Percentiles rank a stretch among this genome's conserved stretches.
phyloP scores from a whole-genome alignment of 2,888 invertebrate species.

The Timandra comae region DNA sequence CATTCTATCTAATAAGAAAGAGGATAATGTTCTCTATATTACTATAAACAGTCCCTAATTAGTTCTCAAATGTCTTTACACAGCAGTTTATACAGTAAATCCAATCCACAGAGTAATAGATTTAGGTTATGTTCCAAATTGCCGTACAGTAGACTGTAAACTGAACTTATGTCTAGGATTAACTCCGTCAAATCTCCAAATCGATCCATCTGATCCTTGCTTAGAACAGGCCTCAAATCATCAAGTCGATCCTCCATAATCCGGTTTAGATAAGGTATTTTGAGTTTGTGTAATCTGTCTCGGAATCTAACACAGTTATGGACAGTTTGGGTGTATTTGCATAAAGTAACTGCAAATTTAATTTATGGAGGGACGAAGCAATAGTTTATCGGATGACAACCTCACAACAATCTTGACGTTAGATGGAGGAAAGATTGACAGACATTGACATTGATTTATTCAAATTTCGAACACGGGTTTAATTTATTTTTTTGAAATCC shows the following conservation, averaged over 20 bases:
- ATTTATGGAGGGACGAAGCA: background rate
- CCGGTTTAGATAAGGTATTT: conserved; percentile 31
- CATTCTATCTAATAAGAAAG: too few species aligned
- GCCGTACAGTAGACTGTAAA: conserved; percentile 25
- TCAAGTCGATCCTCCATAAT: conserved; percentile 29
- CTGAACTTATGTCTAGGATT: conserved; percentile 54
- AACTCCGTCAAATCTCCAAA: conserved; percentile 27
- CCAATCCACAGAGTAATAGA: too few species aligned
- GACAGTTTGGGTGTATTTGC: background rate
- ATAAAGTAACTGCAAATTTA: background rate
- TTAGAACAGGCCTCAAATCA: conserved; percentile 28
- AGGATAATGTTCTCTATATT: too few species aligned
- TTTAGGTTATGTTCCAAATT: conserved; percentile 5
- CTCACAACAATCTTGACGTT: too few species aligned
- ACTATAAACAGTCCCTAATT: too few species aligned
- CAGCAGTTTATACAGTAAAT: too few species aligned
- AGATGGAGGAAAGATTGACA: too few species aligned
- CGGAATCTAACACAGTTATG: background rate
- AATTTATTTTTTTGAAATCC: too few species aligned
- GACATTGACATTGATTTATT: too few species aligned
- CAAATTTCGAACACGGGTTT: too few species aligned
- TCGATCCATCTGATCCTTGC: conserved; percentile 24
- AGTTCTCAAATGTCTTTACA: too few species aligned
- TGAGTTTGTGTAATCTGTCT: conserved; percentile 20
- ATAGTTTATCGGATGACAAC: too few species aligned